Conservation (phyloP, 2,888 invertebrate genomes). For the Caradrina kadenii region DNA sequence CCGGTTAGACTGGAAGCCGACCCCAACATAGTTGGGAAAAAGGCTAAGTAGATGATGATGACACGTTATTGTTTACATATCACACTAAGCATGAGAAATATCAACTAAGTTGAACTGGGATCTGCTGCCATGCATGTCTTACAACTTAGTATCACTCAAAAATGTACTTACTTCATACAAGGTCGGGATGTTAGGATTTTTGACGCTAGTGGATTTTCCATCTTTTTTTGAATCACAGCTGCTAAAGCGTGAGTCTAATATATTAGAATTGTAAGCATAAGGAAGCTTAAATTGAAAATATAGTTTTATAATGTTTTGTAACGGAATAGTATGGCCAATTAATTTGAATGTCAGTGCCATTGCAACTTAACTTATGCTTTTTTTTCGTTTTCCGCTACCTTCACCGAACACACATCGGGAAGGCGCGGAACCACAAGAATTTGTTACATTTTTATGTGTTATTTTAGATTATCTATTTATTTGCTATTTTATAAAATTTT, state of each 20-base stretch:
- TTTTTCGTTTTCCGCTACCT: slow-evolving; percentile 4
- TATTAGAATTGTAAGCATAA: neutral
- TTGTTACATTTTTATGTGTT: no score
- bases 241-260: slow-evolving; percentile 1
- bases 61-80: no score
- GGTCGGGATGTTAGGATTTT: slow-evolving; percentile 53
- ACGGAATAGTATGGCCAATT: neutral
- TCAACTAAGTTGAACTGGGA: neutral
- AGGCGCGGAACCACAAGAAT: neutral
- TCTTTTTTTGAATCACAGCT: slow-evolving; percentile 4
- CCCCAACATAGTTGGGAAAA: no score
- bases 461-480: no score
- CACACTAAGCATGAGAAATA: no score
- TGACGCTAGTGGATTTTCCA: no score
- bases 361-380: neutral
- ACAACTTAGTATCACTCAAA: neutral
- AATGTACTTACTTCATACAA: slow-evolving; percentile 69
- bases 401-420: neutral
- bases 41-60: no score
- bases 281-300: neutral
- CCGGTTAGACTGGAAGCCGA: no score
- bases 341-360: slow-evolving; percentile 30
- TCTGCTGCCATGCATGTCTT: neutral
- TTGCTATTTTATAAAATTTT: no score
- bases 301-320: neutral